phyloP scores from a whole-genome alignment of 2,797 vertebrate genomes.

The Diceros bicornis region DNA sequence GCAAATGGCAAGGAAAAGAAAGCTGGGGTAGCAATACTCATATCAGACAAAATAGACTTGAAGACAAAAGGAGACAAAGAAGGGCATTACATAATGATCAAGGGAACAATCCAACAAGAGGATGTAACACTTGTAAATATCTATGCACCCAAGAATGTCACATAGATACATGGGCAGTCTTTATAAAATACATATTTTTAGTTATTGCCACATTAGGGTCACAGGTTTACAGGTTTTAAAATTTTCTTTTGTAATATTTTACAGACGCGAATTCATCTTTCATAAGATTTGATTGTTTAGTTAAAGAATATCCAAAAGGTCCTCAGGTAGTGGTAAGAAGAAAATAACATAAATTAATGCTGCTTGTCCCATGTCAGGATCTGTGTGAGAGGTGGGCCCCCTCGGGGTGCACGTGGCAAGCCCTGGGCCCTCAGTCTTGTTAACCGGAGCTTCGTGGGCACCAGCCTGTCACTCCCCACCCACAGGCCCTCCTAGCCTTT shows the following conservation, averaged over 20 bases:
- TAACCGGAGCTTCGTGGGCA: not conserved
- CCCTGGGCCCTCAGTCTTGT: not conserved
- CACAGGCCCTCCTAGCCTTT: not conserved
- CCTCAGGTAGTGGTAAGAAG: not conserved
- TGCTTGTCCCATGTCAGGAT: not conserved
- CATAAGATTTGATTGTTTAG: not conserved
- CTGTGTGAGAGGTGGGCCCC: not conserved
- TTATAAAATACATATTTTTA: constrained; percentile 19
- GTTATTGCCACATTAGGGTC: not conserved
- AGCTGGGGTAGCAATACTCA: too few relatives aligned
- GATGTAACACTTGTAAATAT: too few relatives aligned
- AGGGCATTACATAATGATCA: too few relatives aligned
- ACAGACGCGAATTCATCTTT: not conserved
- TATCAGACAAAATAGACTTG: too few relatives aligned
- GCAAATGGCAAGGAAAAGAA: too few relatives aligned
- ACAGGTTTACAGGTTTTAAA: not conserved
- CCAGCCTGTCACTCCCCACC: not conserved
- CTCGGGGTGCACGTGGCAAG: not conserved
- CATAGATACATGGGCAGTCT: not conserved
- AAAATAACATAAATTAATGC: not conserved
- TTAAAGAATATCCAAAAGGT: constrained; percentile 31
- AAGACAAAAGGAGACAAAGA: too few relatives aligned
- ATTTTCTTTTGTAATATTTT: constrained; percentile 15
- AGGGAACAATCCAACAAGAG: too few relatives aligned
- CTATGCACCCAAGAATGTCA: not conserved